Percentiles rank a stretch among this genome's conserved stretches.
Evolutionary conservation across 2,113 vertebrate genomes (phyloP).

Genomic region (Cavia porcellus): DNA sequence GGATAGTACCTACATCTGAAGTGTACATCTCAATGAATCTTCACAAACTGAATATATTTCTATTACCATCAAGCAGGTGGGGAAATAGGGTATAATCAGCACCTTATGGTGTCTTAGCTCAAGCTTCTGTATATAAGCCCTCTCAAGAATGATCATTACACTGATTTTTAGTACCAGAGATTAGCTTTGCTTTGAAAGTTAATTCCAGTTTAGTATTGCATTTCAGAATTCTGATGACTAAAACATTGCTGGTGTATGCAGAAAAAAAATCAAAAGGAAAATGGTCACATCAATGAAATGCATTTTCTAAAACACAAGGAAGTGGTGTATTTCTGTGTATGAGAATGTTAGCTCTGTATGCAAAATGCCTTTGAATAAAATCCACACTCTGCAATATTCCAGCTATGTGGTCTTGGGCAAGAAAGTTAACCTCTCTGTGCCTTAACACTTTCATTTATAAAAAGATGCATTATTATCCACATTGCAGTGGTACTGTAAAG

Average conservation of each 20-base stretch:
- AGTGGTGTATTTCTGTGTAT: neutral
- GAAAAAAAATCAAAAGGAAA: constrained; percentile 21
- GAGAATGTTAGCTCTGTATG: neutral
- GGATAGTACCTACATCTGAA: neutral
- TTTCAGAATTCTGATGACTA: neutral
- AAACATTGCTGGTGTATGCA: neutral
- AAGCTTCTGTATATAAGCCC: neutral
- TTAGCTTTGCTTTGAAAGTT: constrained; percentile 24
- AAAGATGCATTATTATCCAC: neutral
- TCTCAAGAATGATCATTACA: neutral
- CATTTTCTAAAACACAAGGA: neutral
- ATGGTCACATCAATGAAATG: neutral
- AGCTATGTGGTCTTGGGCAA: neutral
- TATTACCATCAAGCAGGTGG: neutral
- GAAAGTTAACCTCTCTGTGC: neutral
- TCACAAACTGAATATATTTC: neutral
- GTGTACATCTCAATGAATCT: neutral
- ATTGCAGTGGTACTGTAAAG: neutral
- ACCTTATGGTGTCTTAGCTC: neutral
- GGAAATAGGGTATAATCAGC: neutral
- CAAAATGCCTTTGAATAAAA: neutral
- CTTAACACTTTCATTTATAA: neutral
- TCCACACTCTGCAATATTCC: neutral
- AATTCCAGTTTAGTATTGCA: neutral
- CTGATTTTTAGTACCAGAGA: neutral